phyloP scores from a whole-genome alignment of 1,140 invertebrate genomes.

The Diuraphis noxia region DNA sequence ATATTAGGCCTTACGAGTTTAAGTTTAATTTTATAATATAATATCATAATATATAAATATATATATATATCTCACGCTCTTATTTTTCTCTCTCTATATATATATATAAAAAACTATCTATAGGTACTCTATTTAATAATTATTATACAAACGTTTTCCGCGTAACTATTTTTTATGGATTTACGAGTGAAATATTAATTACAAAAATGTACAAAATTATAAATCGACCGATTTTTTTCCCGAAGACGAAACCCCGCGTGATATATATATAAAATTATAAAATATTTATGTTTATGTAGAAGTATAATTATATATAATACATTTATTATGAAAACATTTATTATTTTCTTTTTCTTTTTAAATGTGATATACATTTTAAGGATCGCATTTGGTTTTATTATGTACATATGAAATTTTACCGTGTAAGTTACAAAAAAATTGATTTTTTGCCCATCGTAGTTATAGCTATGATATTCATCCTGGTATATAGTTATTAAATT shows the following conservation, averaged over 20 bases:
- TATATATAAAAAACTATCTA: neutral
- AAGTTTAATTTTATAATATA: slow-evolving; percentile 37
- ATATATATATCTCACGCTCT: neutral
- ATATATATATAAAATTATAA: slow-evolving; percentile 4
- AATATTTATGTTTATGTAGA: neutral
- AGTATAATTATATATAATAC: slow-evolving; percentile 17
- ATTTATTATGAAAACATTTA: neutral
- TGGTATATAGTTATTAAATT: slow-evolving; percentile 4
- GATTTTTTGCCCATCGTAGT: slow-evolving; percentile 3
- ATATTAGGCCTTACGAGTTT: slow-evolving; percentile 32
- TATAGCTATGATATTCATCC: slow-evolving; percentile 13
- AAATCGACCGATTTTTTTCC: neutral
- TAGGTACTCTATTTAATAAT: slow-evolving; percentile 4
- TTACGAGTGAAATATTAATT: neutral
- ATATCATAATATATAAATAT: neutral
- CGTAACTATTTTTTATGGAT: slow-evolving; percentile 13
- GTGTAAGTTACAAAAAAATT: slow-evolving; percentile 6
- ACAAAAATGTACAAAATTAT: slow-evolving; percentile 9
- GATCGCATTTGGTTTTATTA: slow-evolving; percentile 14
- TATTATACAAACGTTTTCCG: neutral
- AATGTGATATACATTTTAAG: slow-evolving; percentile 29
- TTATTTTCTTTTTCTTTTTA: slow-evolving; percentile 5
- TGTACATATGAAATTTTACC: slow-evolving; percentile 27
- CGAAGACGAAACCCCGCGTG: neutral
- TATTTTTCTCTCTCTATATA: neutral